phyloP scores from a whole-genome alignment of 2,113 vertebrate species.

The Oenanthe oenanthe region DNA sequence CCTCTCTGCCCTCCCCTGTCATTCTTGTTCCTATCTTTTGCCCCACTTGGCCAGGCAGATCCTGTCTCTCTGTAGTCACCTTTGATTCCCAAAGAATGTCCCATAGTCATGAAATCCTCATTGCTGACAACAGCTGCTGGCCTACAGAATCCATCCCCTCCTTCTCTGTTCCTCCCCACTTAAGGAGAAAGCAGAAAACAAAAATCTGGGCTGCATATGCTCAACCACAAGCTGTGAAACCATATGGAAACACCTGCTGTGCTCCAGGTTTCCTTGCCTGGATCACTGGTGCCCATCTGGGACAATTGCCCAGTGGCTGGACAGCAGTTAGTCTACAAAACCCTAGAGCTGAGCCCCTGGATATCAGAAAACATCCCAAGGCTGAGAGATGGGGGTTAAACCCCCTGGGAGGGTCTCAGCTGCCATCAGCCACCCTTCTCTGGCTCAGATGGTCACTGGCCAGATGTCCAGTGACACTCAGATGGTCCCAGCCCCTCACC shows the following conservation, averaged over 20 bases:
- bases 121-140: background rate
- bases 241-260: background rate
- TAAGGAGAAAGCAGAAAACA: background rate
- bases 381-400: background rate
- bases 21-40: background rate
- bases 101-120: background rate
- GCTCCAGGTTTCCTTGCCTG: background rate
- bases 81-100: background rate
- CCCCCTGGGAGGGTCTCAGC: background rate
- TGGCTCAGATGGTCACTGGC: background rate
- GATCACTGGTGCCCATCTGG: background rate
- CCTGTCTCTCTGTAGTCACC: background rate
- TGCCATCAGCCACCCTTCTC: background rate
- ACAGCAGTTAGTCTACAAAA: too few relatives aligned
- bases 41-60: background rate
- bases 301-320: background rate
- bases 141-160: background rate
- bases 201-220: background rate
- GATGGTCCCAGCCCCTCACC: background rate
- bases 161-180: background rate
- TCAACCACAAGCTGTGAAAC: background rate
- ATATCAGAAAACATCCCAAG: background rate
- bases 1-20: background rate
- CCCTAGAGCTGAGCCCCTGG: background rate
- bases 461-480: background rate